Evolutionary conservation across 2,888 invertebrate species (phyloP).

Genomic region (Crepidodera aurea): DNA sequence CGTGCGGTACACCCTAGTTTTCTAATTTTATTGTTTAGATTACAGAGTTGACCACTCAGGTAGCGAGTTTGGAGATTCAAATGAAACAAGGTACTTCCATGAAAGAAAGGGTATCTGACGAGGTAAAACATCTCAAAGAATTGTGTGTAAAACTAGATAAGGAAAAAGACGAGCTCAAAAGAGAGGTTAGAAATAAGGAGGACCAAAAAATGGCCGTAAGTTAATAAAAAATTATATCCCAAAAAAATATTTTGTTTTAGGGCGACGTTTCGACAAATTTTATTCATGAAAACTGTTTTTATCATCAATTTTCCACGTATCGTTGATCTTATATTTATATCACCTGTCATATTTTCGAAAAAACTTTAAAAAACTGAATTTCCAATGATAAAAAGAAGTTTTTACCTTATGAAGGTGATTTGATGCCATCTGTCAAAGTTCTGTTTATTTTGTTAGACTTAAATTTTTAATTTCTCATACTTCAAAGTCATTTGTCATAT

Average conservation of each 20-base stretch:
- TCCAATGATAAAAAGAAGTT: too few species aligned
- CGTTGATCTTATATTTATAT: too few species aligned
- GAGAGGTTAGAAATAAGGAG: conserved; percentile 64
- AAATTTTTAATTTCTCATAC: not conserved
- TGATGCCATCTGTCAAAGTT: too few species aligned
- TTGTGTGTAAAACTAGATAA: conserved; percentile 71
- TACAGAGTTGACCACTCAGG: conserved; percentile 63
- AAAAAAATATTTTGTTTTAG: too few species aligned
- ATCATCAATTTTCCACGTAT: too few species aligned
- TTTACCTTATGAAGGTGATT: too few species aligned
- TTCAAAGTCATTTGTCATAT: not conserved
- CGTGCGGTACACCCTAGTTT: not conserved
- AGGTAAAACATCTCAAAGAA: conserved; percentile 67
- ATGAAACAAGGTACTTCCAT: conserved; percentile 68
- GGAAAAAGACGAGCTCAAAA: conserved; percentile 70
- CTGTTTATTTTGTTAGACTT: too few species aligned
- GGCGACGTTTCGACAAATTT: too few species aligned
- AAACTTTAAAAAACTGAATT: too few species aligned
- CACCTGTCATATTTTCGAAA: not conserved
- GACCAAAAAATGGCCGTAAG: conserved; percentile 60
- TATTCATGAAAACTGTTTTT: too few species aligned
- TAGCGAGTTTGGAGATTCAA: conserved; percentile 72
- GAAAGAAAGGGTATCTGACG: conserved; percentile 68
- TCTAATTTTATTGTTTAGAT: conserved; percentile 55
- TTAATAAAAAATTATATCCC: conserved; percentile 35